These are phyloP conservation scores for Drosophila albomicans DNA, from an alignment of 1,140 invertebrate species.

Conservation along the genomic window DNA sequence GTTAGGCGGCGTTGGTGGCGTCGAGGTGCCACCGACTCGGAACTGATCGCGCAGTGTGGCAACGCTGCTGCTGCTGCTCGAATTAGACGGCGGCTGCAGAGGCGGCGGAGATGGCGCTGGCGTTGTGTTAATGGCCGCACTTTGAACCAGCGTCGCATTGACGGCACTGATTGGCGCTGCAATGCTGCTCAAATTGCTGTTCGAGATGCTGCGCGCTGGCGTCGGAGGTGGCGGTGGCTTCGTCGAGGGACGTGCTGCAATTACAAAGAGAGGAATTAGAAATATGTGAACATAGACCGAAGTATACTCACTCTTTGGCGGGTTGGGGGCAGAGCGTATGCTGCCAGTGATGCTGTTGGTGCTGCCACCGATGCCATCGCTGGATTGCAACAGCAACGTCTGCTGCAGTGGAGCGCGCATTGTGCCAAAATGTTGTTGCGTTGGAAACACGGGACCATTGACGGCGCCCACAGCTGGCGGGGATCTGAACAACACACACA, in stretches of 20 bases:
- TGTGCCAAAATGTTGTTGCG: conserved; percentile 81
- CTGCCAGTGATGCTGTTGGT: conserved; percentile 64
- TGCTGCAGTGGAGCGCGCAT: conserved; percentile 72
- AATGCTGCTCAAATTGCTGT: conserved; percentile 76
- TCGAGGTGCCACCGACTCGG: conserved; percentile 39
- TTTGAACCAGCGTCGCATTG: conserved; percentile 71
- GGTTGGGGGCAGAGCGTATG: conserved; percentile 73
- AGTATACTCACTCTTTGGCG: conserved; percentile 72
- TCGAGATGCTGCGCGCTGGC: conserved; percentile 82
- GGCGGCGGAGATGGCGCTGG: conserved; percentile 55
- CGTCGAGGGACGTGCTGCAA: conserved; percentile 73
- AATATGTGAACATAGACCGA: background rate
- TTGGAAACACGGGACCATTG: conserved; percentile 74
- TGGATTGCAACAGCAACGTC: conserved; percentile 53
- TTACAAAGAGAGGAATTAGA: background rate
- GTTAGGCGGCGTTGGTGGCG: conserved; percentile 61
- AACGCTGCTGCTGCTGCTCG: conserved; percentile 76
- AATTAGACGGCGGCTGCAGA: conserved; percentile 66
- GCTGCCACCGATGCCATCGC: conserved; percentile 62
- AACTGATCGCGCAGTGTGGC: conserved; percentile 79
- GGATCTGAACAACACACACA: conserved; percentile 56
- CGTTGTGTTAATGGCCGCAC: conserved; percentile 47
- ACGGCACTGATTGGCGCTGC: conserved; percentile 61
- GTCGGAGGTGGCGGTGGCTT: conserved; percentile 84
- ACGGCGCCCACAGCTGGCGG: conserved; percentile 67